These are phyloP conservation scores for Emys orbicularis DNA, from an alignment of 2,797 vertebrate genomes.

Conservation along the genomic window DNA sequence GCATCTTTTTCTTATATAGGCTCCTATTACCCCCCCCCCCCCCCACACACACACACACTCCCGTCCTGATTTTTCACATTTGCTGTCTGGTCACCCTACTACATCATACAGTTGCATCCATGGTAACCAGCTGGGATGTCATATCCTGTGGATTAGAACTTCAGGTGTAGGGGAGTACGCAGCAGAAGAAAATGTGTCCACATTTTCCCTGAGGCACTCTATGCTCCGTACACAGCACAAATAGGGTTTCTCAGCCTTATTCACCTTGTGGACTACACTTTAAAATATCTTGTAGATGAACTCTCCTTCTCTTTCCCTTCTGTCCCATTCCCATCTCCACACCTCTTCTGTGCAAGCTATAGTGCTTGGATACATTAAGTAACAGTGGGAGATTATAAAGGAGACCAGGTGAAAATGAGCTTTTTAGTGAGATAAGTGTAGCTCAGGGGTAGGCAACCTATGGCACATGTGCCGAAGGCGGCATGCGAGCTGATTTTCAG, in stretches of 20 bases:
- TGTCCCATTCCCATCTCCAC: not conserved
- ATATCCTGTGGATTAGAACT: not conserved
- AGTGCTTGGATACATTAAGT: not conserved
- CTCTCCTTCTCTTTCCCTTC: not conserved
- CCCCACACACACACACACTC: too few relatives aligned
- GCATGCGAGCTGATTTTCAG: too few relatives aligned
- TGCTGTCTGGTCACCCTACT: too few relatives aligned
- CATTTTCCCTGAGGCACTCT: not conserved
- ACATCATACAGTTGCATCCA: not conserved
- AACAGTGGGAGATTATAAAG: not conserved
- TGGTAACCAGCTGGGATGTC: not conserved
- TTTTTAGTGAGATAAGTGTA: not conserved
- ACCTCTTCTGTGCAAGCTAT: not conserved
- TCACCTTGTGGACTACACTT: not conserved
- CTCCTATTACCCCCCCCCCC: too few relatives aligned
- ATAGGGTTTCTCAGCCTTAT: not conserved
- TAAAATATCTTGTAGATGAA: not conserved
- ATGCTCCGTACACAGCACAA: not conserved
- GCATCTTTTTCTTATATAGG: too few relatives aligned
- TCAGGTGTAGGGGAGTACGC: not conserved
- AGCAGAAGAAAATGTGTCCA: fast-evolving
- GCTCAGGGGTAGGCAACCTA: too few relatives aligned
- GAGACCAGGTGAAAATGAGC: not conserved
- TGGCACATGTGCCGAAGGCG: too few relatives aligned
- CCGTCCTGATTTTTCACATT: too few relatives aligned